Percentiles rank a stretch among this genome's conserved stretches.
Evolutionary conservation across 2,888 invertebrate species (phyloP).

Genomic region (Gortyna flavago): DNA sequence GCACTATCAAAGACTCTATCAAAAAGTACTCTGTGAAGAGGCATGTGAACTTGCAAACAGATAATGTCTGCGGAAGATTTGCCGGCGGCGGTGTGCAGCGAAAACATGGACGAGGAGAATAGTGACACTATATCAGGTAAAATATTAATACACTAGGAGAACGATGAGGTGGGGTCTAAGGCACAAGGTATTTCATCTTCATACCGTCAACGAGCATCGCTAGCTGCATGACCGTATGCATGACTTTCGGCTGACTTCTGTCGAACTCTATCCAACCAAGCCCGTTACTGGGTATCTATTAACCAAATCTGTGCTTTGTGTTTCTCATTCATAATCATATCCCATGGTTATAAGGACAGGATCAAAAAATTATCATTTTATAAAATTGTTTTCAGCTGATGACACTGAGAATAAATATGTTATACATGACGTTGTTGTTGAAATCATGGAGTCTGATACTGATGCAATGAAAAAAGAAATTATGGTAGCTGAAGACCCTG

Average conservation of each 20-base stretch:
- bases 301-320: neutral
- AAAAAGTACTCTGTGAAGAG: no score
- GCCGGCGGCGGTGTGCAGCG: neutral
- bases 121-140: constrained; percentile 18
- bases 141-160: constrained; percentile 35
- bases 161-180: constrained; percentile 14
- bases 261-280: neutral
- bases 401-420: constrained; percentile 33
- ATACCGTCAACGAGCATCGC: neutral
- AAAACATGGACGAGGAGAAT: constrained; percentile 16
- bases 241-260: neutral
- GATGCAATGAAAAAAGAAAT: constrained; percentile 19
- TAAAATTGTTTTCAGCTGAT: constrained; percentile 14
- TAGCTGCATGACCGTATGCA: constrained; percentile 6
- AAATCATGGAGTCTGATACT: constrained; percentile 22
- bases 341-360: neutral
- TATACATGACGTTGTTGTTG: constrained; percentile 33
- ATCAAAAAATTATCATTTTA: neutral
- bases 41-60: neutral
- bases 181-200: constrained; percentile 30
- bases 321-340: neutral
- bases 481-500: neutral
- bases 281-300: neutral
- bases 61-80: constrained; percentile 38
- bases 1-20: no score